These are phyloP conservation scores for Cheumatopsyche charites DNA, from an alignment of 1,140 invertebrate genomes.

Conservation along the genomic window DNA sequence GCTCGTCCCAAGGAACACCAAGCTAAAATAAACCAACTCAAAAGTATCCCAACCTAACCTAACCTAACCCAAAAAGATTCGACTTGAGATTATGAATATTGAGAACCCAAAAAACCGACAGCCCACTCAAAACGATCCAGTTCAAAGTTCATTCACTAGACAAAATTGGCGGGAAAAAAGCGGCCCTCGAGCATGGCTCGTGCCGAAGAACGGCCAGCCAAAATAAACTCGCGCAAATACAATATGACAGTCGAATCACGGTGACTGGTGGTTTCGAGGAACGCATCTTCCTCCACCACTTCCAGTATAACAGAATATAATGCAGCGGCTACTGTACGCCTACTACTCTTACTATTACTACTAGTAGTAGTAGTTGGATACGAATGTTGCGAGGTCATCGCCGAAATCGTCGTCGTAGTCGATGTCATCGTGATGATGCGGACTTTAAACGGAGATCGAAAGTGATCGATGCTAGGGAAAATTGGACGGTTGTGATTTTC, in stretches of 20 bases:
- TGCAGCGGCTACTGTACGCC: neutral
- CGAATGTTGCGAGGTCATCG: constrained; percentile 9
- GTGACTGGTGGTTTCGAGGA: constrained; percentile 3
- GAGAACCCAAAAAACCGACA: neutral
- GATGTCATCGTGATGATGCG: too few species aligned
- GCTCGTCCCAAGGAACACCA: too few species aligned
- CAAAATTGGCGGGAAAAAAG: too few species aligned
- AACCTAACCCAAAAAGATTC: too few species aligned
- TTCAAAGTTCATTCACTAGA: neutral
- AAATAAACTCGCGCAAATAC: neutral
- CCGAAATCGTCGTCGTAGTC: neutral
- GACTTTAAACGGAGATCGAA: too few species aligned
- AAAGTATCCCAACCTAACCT: too few species aligned
- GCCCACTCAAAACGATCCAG: neutral
- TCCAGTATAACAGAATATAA: neutral
- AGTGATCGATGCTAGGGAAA: too few species aligned
- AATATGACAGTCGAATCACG: neutral
- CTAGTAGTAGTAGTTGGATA: too few species aligned
- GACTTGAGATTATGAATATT: neutral
- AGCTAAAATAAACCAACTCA: too few species aligned
- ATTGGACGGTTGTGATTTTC: too few species aligned
- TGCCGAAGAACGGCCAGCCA: neutral
- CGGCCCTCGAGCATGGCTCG: neutral
- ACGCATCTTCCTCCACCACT: neutral
- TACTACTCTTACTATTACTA: too few species aligned